Evolutionary conservation across 2,113 vertebrate genomes (phyloP).

Genomic region (Aplodontia rufa): DNA sequence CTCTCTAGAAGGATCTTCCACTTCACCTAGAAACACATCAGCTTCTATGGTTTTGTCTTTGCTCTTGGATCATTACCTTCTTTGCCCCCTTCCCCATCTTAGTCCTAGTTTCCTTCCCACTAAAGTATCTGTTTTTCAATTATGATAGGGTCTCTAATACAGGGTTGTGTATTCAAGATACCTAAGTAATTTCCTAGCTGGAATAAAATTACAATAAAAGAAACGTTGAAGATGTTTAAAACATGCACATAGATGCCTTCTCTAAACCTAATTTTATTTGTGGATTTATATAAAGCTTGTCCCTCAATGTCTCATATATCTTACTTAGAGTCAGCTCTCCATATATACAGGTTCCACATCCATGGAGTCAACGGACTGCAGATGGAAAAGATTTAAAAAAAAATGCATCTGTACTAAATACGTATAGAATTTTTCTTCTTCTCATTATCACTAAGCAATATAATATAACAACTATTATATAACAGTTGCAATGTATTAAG

Average conservation of each 20-base stretch:
- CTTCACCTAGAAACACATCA: background rate
- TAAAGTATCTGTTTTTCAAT: background rate
- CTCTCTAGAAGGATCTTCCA: background rate
- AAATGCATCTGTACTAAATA: background rate
- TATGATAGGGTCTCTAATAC: background rate
- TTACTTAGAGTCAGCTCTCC: background rate
- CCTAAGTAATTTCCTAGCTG: background rate
- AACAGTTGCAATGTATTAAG: background rate
- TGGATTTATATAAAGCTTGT: background rate
- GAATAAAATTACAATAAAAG: background rate
- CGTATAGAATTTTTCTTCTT: background rate
- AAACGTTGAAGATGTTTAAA: background rate
- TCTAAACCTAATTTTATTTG: constrained; percentile 38
- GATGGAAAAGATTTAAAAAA: background rate
- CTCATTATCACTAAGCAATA: too few relatives aligned
- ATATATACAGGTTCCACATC: background rate
- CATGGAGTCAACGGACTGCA: background rate
- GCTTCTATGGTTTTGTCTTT: background rate
- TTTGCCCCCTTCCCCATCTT: background rate
- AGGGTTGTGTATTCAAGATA: background rate
- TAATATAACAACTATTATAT: background rate
- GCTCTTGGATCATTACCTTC: background rate
- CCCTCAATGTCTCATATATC: background rate
- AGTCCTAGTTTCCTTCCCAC: background rate
- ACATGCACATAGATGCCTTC: background rate